Conservation (phyloP, 1,140 invertebrate species). For the Drosophila parabipectinata region DNA sequence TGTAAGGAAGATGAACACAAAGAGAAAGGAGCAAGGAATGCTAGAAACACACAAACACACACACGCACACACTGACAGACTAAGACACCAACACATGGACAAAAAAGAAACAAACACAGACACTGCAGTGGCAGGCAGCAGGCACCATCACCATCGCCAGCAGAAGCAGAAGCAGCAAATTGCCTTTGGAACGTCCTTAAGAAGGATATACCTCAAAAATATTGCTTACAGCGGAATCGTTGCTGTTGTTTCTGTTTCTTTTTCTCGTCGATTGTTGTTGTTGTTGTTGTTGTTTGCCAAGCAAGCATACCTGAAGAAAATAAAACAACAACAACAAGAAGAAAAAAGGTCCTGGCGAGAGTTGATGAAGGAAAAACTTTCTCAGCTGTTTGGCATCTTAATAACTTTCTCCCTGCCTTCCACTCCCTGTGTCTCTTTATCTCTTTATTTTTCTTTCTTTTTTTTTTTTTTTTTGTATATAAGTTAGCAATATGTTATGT, state of each 20-base stretch:
- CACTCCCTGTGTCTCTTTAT: no score
- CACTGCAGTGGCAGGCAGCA: slow-evolving; percentile 25
- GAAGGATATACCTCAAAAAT: slow-evolving; percentile 80
- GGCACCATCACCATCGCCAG: slow-evolving; percentile 4
- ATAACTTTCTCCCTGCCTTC: slow-evolving; percentile 10
- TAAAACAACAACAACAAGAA: neutral
- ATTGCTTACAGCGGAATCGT: slow-evolving; percentile 56
- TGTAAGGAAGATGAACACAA: slow-evolving; percentile 23
- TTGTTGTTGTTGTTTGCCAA: slow-evolving; percentile 27
- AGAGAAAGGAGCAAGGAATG: slow-evolving; percentile 12
- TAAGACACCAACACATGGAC: neutral
- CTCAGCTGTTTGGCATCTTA: slow-evolving; percentile 32
- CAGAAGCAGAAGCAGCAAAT: slow-evolving; percentile 56
- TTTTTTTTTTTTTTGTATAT: slow-evolving; percentile 14
- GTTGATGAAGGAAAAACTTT: slow-evolving; percentile 3
- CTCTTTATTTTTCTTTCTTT: no score
- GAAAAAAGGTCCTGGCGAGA: slow-evolving; percentile 3
- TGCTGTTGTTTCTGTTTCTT: slow-evolving; percentile 10
- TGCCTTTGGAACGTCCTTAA: slow-evolving; percentile 84
- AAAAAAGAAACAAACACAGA: slow-evolving; percentile 18
- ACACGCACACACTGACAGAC: slow-evolving; percentile 12
- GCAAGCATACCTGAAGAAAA: neutral
- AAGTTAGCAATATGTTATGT: slow-evolving; percentile 58
- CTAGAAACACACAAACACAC: slow-evolving; percentile 32
- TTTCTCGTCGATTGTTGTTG: slow-evolving; percentile 15